A percentile compares a stretch with the other conserved stretches of the same genome.
phyloP scores from a whole-genome alignment of 1,140 invertebrate genomes.

The Drosophila navojoa region DNA sequence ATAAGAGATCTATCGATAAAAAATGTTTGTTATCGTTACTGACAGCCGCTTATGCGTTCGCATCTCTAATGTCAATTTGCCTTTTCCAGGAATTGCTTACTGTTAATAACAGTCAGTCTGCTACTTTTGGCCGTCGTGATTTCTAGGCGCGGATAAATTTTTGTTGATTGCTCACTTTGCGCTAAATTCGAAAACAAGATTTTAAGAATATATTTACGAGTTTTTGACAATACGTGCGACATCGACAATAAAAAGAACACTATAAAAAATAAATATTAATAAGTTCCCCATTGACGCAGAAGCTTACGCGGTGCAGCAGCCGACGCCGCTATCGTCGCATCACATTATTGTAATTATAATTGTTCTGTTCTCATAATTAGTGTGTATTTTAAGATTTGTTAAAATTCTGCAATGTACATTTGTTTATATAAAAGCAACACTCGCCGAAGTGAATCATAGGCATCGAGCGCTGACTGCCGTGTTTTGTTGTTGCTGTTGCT shows the following conservation, averaged over 20 bases:
- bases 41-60: background rate
- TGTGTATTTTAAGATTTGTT: slow-evolving; percentile 29
- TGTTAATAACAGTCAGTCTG: slow-evolving; percentile 49
- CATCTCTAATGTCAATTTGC: slow-evolving; percentile 24
- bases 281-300: slow-evolving; percentile 15
- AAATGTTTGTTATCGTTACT: background rate
- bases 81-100: slow-evolving; percentile 10
- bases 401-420: slow-evolving; percentile 47
- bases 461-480: slow-evolving; percentile 14
- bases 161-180: slow-evolving; percentile 29
- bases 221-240: slow-evolving; percentile 19
- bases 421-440: slow-evolving; percentile 49
- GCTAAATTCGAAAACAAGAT: slow-evolving; percentile 45
- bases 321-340: slow-evolving; percentile 33
- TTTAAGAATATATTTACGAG: slow-evolving; percentile 42
- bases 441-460: slow-evolving; percentile 40
- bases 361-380: slow-evolving; percentile 45
- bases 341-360: slow-evolving; percentile 66
- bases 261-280: slow-evolving; percentile 19
- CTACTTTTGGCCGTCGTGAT: slow-evolving; percentile 51
- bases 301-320: slow-evolving; percentile 13
- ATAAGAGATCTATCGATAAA: slow-evolving; percentile 12
- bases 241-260: slow-evolving; percentile 21
- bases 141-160: slow-evolving; percentile 44
- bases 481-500: slow-evolving; percentile 45